A percentile compares a stretch with the other conserved stretches of the same genome.
phyloP scores from a whole-genome alignment of 1,140 invertebrate genomes.

The Pogonomyrmex barbatus region DNA sequence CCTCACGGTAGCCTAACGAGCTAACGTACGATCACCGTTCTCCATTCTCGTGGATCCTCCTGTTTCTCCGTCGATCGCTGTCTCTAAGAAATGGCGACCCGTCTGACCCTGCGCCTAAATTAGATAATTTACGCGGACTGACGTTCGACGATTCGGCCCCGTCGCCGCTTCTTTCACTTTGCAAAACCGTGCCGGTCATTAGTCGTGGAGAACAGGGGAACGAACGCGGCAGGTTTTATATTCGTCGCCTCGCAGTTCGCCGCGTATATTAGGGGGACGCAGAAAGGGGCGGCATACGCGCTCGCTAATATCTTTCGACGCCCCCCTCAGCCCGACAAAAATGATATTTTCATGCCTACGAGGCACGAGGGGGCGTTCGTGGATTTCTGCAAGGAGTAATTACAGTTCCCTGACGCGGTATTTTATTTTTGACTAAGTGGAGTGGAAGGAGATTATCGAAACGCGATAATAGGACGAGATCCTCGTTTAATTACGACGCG shows the following conservation, averaged over 20 bases:
- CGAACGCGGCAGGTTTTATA: slow-evolving; percentile 71
- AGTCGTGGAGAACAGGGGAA: slow-evolving; percentile 62
- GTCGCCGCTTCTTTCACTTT: slow-evolving; percentile 68
- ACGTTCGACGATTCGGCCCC: slow-evolving; percentile 56
- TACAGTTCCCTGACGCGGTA: slow-evolving; percentile 53
- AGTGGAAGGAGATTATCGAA: slow-evolving; percentile 39
- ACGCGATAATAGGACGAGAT: slow-evolving; percentile 40
- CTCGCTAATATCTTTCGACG: slow-evolving; percentile 70
- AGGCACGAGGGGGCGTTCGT: slow-evolving; percentile 58
- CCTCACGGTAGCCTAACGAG: slow-evolving; percentile 72
- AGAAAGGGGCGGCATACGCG: slow-evolving; percentile 58
- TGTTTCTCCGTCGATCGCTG: slow-evolving; percentile 58
- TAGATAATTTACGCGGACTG: slow-evolving; percentile 80
- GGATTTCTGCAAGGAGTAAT: slow-evolving; percentile 61
- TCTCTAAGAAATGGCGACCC: slow-evolving; percentile 70
- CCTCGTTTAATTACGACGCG: slow-evolving; percentile 53
- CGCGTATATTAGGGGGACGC: slow-evolving; percentile 65
- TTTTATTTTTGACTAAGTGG: slow-evolving; percentile 64
- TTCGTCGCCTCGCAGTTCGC: slow-evolving; percentile 69
- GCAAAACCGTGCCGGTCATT: slow-evolving; percentile 72
- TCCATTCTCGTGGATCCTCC: slow-evolving; percentile 4
- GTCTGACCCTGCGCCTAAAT: slow-evolving; percentile 77
- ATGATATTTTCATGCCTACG: slow-evolving; percentile 65
- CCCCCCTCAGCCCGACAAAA: slow-evolving; percentile 48
- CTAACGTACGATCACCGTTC: slow-evolving; percentile 5